A percentile compares a stretch with the other conserved stretches of the same genome.
Conservation (phyloP, 2,888 invertebrate genomes). For the Rotaria macrura region DNA sequence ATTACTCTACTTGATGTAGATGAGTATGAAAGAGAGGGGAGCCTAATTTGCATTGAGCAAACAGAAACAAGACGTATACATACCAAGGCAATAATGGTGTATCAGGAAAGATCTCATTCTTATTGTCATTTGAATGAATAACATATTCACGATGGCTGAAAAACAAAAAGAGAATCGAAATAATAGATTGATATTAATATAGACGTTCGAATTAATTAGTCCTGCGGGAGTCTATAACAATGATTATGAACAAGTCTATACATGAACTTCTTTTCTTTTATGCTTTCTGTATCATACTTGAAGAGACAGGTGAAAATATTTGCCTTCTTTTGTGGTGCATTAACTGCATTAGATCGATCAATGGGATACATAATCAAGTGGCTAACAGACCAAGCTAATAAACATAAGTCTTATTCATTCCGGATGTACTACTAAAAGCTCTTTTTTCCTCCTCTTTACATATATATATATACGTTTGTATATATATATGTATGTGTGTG, state of each 20-base stretch:
- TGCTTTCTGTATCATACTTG: background rate
- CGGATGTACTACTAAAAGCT: slow-evolving; percentile 15
- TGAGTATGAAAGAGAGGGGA: background rate
- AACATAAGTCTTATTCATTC: background rate
- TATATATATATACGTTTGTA: background rate
- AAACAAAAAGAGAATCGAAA: background rate
- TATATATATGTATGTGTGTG: background rate
- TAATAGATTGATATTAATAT: background rate
- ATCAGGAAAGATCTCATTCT: slow-evolving; percentile 17
- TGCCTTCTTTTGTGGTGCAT: background rate
- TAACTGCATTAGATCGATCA: background rate
- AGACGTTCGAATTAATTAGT: background rate
- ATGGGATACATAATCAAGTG: background rate
- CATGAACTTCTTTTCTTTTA: background rate
- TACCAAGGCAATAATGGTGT: slow-evolving; percentile 16
- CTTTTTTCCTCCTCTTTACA: background rate
- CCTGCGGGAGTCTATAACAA: background rate
- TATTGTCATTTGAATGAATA: background rate
- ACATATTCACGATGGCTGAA: slow-evolving; percentile 19
- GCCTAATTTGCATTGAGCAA: background rate
- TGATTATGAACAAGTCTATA: background rate
- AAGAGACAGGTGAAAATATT: background rate
- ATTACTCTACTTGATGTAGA: background rate
- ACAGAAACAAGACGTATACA: background rate
- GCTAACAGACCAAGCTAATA: background rate